These are phyloP conservation scores for Thymelicus lineola DNA, from an alignment of 2,888 invertebrate species.

Conservation along the genomic window DNA sequence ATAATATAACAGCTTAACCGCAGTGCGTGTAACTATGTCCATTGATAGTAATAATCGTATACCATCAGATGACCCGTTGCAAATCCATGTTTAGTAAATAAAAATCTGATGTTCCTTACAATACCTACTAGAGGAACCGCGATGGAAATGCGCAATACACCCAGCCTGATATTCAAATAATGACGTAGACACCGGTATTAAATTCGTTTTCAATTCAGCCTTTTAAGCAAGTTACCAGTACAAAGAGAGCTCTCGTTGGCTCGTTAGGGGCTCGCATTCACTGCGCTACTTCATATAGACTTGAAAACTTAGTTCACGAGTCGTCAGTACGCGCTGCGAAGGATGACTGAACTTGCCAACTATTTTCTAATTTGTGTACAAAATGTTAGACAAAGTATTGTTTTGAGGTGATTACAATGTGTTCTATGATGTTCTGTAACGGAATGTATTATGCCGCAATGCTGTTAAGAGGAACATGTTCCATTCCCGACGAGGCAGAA, in stretches of 20 bases:
- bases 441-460: too few relatives aligned
- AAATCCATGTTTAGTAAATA: too few relatives aligned
- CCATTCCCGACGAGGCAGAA: too few relatives aligned
- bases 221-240: slow-evolving; percentile 19
- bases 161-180: slow-evolving; percentile 10
- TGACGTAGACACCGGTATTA: slow-evolving; percentile 16
- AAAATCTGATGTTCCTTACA: too few relatives aligned
- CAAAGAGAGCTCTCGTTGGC: slow-evolving; percentile 20
- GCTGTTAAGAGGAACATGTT: too few relatives aligned
- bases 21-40: too few relatives aligned
- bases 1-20: too few relatives aligned
- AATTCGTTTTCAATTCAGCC: slow-evolving; percentile 19
- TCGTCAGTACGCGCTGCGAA: background rate
- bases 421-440: too few relatives aligned
- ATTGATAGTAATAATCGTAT: too few relatives aligned
- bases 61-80: too few relatives aligned
- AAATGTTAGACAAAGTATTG: too few relatives aligned
- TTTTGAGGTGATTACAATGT: too few relatives aligned
- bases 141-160: background rate
- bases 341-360: background rate
- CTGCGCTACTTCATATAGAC: slow-evolving; percentile 16
- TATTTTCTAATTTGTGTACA: background rate
- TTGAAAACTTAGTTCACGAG: slow-evolving; percentile 5
- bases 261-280: slow-evolving; percentile 26
- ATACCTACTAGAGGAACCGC: background rate